A percentile compares a stretch with the other conserved stretches of the same genome.
phyloP scores from a whole-genome alignment of 1,140 invertebrate species.

The Neuroterus valhalla region DNA sequence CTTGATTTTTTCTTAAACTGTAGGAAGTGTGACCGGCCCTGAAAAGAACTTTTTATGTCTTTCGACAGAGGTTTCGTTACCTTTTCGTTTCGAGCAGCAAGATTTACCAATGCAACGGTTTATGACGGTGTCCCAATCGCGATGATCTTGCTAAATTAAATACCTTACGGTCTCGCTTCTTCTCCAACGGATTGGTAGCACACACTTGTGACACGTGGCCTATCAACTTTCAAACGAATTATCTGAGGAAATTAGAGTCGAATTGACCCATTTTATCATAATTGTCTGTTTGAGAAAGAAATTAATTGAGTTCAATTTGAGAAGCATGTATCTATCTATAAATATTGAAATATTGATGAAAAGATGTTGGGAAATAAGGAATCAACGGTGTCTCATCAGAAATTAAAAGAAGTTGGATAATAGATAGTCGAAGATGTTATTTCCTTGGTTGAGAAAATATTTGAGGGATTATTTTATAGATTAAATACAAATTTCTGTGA shows the following conservation, averaged over 20 bases:
- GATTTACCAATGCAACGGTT: conserved; percentile 59
- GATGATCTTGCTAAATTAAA: conserved; percentile 66
- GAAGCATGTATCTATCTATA: too few relatives aligned
- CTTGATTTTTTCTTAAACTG: conserved; percentile 41
- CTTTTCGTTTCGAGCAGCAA: conserved; percentile 56
- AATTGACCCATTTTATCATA: conserved; percentile 14
- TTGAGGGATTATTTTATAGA: too few relatives aligned
- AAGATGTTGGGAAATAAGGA: too few relatives aligned
- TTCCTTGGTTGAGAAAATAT: too few relatives aligned
- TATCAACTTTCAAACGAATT: neutral
- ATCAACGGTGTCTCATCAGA: too few relatives aligned
- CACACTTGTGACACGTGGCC: conserved; percentile 11
- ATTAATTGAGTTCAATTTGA: neutral
- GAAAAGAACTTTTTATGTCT: conserved; percentile 41
- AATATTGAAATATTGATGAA: too few relatives aligned
- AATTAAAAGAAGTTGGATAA: too few relatives aligned
- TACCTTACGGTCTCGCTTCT: conserved; percentile 51
- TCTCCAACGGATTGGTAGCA: conserved; percentile 41
- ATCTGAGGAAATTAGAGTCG: conserved; percentile 2
- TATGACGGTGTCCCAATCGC: conserved; percentile 66
- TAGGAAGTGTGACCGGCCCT: neutral
- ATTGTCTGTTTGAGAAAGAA: neutral
- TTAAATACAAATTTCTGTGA: too few relatives aligned
- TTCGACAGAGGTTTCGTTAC: conserved; percentile 53
- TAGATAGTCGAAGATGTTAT: too few relatives aligned